A percentile compares a stretch with the other conserved stretches of the same genome.
Evolutionary conservation across 2,113 vertebrate genomes (phyloP).

Genomic region (Clarias gariepinus): DNA sequence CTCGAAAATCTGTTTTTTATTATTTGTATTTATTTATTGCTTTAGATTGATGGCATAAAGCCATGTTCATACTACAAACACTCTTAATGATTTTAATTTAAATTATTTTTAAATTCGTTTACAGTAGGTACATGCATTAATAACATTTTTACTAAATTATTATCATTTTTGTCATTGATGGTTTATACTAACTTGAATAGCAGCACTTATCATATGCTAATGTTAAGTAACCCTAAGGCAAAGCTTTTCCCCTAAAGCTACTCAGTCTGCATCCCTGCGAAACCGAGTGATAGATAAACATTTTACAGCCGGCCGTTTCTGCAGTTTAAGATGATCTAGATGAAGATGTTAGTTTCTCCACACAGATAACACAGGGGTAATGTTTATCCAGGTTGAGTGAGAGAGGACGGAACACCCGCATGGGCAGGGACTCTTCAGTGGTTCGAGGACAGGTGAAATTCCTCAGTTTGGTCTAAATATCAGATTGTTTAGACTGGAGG

Average conservation of each 20-base stretch:
- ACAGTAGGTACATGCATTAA: background rate
- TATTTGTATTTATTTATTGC: background rate
- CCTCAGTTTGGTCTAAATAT: slow-evolving; percentile 38
- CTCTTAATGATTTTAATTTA: background rate
- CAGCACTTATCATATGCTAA: background rate
- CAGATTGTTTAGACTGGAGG: slow-evolving; percentile 69
- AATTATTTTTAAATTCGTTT: background rate
- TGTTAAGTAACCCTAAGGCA: background rate
- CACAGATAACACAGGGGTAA: background rate
- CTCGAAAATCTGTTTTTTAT: too few relatives aligned
- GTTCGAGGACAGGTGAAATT: slow-evolving; percentile 59
- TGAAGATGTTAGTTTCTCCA: slow-evolving; percentile 2
- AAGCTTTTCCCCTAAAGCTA: background rate
- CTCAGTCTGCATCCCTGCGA: background rate
- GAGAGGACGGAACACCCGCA: slow-evolving; percentile 17
- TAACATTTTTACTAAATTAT: background rate
- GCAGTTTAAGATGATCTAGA: background rate
- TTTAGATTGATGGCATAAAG: background rate
- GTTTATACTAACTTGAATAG: background rate
- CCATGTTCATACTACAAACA: background rate
- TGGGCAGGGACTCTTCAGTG: slow-evolving; percentile 33
- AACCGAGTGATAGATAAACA: background rate
- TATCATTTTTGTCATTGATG: background rate
- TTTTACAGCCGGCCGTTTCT: background rate
- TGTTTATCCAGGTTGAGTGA: slow-evolving; percentile 24